phyloP scores from a whole-genome alignment of 2,888 invertebrate genomes.

The Synergus umbraculus region DNA sequence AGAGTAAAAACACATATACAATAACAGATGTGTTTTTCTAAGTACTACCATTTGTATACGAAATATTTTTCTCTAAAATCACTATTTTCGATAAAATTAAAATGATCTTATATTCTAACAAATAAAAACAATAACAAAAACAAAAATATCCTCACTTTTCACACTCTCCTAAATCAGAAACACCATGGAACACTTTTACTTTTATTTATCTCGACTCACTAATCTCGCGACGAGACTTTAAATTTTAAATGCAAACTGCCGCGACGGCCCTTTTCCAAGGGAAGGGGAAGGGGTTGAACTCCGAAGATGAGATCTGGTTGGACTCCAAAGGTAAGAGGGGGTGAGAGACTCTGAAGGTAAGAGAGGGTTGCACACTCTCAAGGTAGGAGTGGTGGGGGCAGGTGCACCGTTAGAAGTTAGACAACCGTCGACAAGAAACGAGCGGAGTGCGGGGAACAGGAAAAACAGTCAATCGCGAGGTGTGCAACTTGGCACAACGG shows the following conservation, averaged over 20 bases:
- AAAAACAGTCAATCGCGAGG: conserved; percentile 55
- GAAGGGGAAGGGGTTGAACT: no score
- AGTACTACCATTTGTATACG: no score
- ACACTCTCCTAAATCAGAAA: not conserved
- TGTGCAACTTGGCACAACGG: conserved; percentile 43
- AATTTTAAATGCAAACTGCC: not conserved
- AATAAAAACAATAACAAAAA: not conserved
- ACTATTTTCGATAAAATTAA: no score
- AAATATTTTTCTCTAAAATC: no score
- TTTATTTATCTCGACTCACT: not conserved
- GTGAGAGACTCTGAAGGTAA: conserved; percentile 44
- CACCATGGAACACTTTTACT: not conserved
- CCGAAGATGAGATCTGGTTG: no score
- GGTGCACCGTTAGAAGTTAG: not conserved
- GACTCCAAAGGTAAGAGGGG: not conserved
- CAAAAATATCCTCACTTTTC: not conserved
- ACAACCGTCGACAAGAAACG: not conserved
- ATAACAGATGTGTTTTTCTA: no score
- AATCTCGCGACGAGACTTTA: not conserved
- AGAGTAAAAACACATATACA: no score
- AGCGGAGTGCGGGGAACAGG: not conserved
- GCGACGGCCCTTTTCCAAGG: not conserved
- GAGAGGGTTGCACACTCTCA: no score
- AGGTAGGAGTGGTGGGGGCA: not conserved
- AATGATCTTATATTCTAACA: not conserved